Evolutionary conservation across 2,113 vertebrate species (phyloP), one percentile per base, ranked within the genome.

Genomic region (Mesocricetus auratus): DNA sequence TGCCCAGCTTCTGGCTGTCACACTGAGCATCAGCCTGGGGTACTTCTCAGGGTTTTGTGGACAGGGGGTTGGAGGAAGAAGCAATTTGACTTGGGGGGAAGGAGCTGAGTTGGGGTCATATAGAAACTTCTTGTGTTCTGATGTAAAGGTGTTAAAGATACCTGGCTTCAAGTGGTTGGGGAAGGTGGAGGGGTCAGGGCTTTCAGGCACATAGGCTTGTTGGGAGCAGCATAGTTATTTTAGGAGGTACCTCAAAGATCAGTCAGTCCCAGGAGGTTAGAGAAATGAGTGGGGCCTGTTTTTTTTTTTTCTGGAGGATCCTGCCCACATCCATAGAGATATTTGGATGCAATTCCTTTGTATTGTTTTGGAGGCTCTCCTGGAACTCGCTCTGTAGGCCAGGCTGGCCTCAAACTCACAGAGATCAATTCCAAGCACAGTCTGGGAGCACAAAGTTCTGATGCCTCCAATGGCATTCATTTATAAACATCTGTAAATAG

Each of bases 161-260:
- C n/a, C 60, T 60, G 64, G 21, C 26, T 73, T 58, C 1, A 1
- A 86, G 33, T 42, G 8, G 66, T 22, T 53, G 26, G 73, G 12
- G 22, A 58, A 39, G 29, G 12, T 33, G 0, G n/a, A 29, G 17
- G n/a, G 6, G 1, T 33, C 2, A 12, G 7, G 16, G 24, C 24
- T 11, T 22, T 39, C 26, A 53, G 74, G 53, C 11, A 83, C 10
- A 81, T 39, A 58, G 50, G 26, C 9, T 36, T 45, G 5, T 1
- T 45, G 88, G 15, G 16, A 17, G 22, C 11, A 53, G n/a, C 47
- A 36, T 22, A 78, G 77, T 56, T 42, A 39, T 53, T 45, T 68
- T 58, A 66, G 73, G 2, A n/a, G 39, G 36, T 42, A 7, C 31
- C 58, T 85, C 12, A 16, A 66, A 86, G 60, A 69, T 17, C 26